Conservation (phyloP, 2,113 vertebrate species). For the Rhodinocichla rosea region DNA sequence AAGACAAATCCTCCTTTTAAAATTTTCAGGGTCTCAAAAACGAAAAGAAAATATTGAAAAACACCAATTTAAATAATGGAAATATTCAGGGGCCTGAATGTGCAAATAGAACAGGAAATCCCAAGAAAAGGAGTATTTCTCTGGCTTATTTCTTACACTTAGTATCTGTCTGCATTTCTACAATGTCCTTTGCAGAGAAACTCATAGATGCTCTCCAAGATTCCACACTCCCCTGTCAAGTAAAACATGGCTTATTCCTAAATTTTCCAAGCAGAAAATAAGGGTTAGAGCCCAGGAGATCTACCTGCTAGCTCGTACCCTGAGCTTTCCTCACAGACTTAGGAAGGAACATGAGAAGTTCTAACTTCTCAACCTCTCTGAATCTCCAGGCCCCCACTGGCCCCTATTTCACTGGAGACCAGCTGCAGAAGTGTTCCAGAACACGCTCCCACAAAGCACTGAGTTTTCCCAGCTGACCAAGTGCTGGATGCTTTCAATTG, state of each 20-base stretch:
- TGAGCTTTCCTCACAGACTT: neutral
- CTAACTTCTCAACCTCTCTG: neutral
- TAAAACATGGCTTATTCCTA: neutral
- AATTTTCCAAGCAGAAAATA: neutral
- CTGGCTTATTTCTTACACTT: neutral
- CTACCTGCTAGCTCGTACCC: neutral
- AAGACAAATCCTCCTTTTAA: neutral
- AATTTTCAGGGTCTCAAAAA: neutral
- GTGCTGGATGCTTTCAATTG: neutral
- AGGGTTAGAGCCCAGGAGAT: neutral
- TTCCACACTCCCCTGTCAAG: neutral
- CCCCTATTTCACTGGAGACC: neutral
- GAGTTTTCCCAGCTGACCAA: neutral
- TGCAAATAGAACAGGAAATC: slow-evolving; percentile 10
- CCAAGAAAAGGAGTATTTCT: neutral
- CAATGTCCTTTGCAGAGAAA: neutral
- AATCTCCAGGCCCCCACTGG: neutral
- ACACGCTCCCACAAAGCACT: neutral
- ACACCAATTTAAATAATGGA: neutral
- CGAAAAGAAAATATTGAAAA: slow-evolving; percentile 20
- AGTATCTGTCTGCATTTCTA: neutral
- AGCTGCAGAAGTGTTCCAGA: neutral
- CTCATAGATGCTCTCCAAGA: neutral
- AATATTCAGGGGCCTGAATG: neutral
- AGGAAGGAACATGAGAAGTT: neutral